Evolutionary conservation across 1,140 invertebrate genomes (phyloP).

Genomic region (Drusus annulatus): DNA sequence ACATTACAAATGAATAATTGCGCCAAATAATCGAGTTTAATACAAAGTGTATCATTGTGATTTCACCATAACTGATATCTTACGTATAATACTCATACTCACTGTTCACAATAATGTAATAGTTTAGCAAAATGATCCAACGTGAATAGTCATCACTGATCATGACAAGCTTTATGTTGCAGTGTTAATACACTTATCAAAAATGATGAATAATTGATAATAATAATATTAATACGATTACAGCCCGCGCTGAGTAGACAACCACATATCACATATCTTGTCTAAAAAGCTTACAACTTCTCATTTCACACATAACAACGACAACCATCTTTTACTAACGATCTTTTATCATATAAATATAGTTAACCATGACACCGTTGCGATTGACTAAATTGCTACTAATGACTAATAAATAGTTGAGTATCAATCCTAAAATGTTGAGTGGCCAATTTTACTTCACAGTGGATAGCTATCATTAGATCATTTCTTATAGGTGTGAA

Average conservation of each 20-base stretch:
- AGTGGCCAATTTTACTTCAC: not conserved
- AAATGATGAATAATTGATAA: constrained; percentile 31
- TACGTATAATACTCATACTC: not conserved
- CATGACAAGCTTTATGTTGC: constrained; percentile 37
- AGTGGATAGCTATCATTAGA: too few relatives aligned
- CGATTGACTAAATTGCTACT: not conserved
- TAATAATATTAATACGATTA: constrained; percentile 36
- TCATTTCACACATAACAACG: constrained; percentile 24
- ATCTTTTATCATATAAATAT: constrained; percentile 37
- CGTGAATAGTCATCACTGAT: constrained; percentile 10
- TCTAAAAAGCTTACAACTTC: constrained; percentile 41
- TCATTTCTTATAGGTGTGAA: too few relatives aligned
- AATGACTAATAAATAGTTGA: too few relatives aligned
- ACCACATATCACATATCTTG: constrained; percentile 42
- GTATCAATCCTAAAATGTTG: too few relatives aligned
- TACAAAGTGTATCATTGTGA: too few relatives aligned
- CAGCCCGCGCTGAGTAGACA: constrained; percentile 35
- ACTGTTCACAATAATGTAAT: constrained; percentile 5
- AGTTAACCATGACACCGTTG: constrained; percentile 35
- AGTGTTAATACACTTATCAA: constrained; percentile 34
- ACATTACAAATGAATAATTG: not conserved
- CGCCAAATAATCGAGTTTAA: not conserved
- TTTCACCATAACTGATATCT: too few relatives aligned
- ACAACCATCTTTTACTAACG: constrained; percentile 33
- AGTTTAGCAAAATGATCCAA: constrained; percentile 36